phyloP scores from a whole-genome alignment of 2,113 vertebrate genomes.

The Nettapus auritus region DNA sequence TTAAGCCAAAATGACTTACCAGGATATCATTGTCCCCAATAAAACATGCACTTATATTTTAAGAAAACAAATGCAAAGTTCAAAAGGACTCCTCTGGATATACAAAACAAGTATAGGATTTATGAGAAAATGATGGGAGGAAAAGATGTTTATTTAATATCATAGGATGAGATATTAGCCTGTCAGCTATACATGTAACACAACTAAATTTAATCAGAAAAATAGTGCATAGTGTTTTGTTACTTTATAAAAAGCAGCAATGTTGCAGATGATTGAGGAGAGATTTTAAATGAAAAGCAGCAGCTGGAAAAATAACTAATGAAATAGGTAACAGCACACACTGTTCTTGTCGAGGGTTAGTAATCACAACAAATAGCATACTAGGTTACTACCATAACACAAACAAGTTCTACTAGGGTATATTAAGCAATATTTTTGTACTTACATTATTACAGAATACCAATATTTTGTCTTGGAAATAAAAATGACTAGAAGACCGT shows the following conservation, averaged over 20 bases:
- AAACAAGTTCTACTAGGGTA: not conserved
- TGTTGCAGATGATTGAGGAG: not conserved
- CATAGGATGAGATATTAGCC: not conserved
- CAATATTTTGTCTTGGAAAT: not conserved
- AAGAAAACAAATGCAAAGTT: not conserved
- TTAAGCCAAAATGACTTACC: not conserved
- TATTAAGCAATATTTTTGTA: not conserved
- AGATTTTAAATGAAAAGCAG: not conserved
- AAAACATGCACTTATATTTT: not conserved
- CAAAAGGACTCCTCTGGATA: constrained; percentile 7
- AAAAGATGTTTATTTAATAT: constrained; percentile 7
- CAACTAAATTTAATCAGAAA: not conserved
- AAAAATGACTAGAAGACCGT: not conserved
- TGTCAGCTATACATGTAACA: not conserved
- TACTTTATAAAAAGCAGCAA: not conserved
- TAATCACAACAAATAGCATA: not conserved
- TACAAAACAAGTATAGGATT: not conserved
- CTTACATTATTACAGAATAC: not conserved
- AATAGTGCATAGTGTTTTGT: not conserved
- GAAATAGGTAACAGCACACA: not conserved
- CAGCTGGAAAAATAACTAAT: not conserved
- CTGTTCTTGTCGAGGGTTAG: not conserved
- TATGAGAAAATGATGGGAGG: not conserved
- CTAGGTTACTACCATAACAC: not conserved
- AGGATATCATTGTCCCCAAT: not conserved